Evolutionary conservation across 1,140 invertebrate genomes (phyloP).

Genomic region (Cotesia glomerata): DNA sequence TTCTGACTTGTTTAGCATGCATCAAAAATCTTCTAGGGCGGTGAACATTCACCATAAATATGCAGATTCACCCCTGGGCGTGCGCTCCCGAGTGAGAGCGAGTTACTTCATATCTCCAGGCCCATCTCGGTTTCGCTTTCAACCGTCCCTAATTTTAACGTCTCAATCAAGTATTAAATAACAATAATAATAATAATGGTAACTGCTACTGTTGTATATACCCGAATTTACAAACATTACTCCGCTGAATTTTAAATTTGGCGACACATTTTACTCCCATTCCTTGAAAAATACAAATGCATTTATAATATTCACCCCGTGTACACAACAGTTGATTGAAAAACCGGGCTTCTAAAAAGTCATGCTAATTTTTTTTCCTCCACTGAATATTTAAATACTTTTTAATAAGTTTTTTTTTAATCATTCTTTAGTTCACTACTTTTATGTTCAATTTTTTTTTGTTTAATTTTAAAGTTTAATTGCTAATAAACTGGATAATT

Average conservation of each 20-base stretch:
- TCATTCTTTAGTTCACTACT: too few relatives aligned
- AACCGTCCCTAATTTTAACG: not conserved
- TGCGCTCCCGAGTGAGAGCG: constrained; percentile 25
- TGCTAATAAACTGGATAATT: too few relatives aligned
- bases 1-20: constrained; percentile 47
- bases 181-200: not conserved
- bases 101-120: constrained; percentile 27
- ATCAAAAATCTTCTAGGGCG: constrained; percentile 51
- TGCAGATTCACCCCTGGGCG: constrained; percentile 42
- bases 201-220: not conserved
- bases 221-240: not conserved
- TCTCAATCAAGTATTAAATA: not conserved
- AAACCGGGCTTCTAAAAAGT: constrained; percentile 13
- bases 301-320: constrained; percentile 56
- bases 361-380: not conserved
- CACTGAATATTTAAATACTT: constrained; percentile 1
- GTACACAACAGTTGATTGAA: constrained; percentile 25
- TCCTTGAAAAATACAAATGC: constrained; percentile 35
- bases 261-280: constrained; percentile 2
- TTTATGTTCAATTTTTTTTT: too few relatives aligned
- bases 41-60: constrained; percentile 52
- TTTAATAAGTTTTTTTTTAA: too few relatives aligned
- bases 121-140: constrained; percentile 13
- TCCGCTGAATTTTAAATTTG: constrained; percentile 3
- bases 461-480: too few relatives aligned